Percentiles rank a stretch among this genome's conserved stretches.
Conservation (phyloP, 2,113 vertebrate genomes). For the Oreocharis arfaki region DNA sequence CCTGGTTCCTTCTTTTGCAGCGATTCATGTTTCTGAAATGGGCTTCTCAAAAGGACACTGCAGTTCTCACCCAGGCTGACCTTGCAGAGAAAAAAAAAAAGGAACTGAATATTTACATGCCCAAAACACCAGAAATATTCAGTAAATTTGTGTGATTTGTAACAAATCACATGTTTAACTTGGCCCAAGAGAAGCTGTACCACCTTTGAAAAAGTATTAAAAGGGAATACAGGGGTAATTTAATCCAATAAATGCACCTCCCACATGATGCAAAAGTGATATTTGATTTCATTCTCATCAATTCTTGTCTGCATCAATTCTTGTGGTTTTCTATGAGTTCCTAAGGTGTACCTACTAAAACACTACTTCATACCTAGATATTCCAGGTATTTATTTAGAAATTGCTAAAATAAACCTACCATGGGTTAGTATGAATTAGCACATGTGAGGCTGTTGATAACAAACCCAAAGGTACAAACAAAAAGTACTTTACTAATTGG, state of each 20-base stretch:
- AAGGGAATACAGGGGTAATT: background rate
- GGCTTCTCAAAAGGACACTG: background rate
- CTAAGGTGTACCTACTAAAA: background rate
- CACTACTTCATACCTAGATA: background rate
- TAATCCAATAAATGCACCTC: background rate
- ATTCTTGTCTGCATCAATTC: background rate
- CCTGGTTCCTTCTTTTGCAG: background rate
- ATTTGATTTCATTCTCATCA: background rate
- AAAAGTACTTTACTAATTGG: background rate
- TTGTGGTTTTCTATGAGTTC: background rate
- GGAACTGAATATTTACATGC: background rate
- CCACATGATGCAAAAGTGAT: background rate
- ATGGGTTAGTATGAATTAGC: background rate
- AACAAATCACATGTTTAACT: accelerated
- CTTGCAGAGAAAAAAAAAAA: background rate
- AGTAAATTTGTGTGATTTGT: background rate
- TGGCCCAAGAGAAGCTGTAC: background rate
- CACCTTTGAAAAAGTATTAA: background rate
- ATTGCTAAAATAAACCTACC: background rate
- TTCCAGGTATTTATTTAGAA: background rate
- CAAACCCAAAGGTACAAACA: background rate
- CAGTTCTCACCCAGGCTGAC: background rate
- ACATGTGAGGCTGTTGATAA: background rate
- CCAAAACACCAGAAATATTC: background rate
- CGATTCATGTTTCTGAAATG: background rate